Evolutionary conservation across 2,888 invertebrate species (phyloP), one percentile per base, ranked within the genome.

Genomic region (Tortricodes alternella): DNA sequence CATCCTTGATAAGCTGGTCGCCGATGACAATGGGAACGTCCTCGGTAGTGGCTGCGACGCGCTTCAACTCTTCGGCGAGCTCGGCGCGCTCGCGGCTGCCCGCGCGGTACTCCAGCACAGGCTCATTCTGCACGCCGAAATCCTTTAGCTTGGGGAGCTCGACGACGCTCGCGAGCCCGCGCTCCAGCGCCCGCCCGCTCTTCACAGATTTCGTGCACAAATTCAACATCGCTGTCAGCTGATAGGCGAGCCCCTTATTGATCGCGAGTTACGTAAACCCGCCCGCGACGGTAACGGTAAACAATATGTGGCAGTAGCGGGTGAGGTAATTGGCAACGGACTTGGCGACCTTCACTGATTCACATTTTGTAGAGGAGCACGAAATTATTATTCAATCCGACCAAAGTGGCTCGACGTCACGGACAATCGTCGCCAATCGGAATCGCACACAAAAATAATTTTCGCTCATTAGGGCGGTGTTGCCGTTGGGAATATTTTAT

Each of bases 1-100:
- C 93, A 0, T 96, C 96, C 68, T 92, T 93, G 67, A 95, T 94
- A 76, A 95, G 95, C 82, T 99, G 93, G 65, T 95, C 95, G n/a
- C 98, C 99, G 78, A 99, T 97, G n/a, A 99, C 94, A 76, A 99
- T 95, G 6, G 99, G 99, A 59, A 99, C 94, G 65, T 99, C 98
- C 74, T 95, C 95, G 57, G 94, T 93, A 53, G 91, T 89, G 18
- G 88, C 82, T 8, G 94, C 89, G 62, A 94, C 93, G 59, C 93
- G 88, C 60, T 93, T 87, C 35, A 99, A 83, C 39, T 95, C 95
- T 46, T 92, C 90, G 64, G 94, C 92, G 24, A 99, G 85, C 39
- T 93, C 94, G 46, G 88, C 81, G 55, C 98, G 93, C 84, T 99
- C 99, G 52, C 92, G 83, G 62, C 97, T 97, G 43, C 96, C 96